These are phyloP conservation scores for Crioceris asparagi DNA, from an alignment of 2,888 invertebrate genomes.

Conservation along the genomic window DNA sequence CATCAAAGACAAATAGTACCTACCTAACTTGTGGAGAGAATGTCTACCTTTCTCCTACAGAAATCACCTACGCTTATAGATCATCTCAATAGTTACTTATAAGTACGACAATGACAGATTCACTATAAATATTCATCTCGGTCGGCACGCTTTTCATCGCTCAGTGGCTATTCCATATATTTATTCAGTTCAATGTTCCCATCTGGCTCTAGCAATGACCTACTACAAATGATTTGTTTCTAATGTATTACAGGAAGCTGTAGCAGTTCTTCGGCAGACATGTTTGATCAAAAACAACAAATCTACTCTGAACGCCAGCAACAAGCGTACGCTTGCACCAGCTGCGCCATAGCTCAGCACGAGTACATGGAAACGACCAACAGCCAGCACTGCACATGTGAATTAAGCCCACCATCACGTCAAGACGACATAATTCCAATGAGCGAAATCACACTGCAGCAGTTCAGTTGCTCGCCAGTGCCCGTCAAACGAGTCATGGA, in stretches of 20 bases:
- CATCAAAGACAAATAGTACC: no score
- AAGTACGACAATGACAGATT: no score
- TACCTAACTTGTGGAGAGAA: no score
- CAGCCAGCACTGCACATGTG: conserved; percentile 50
- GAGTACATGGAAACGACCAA: conserved; percentile 49
- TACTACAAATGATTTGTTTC: no score
- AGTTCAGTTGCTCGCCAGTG: conserved; percentile 49
- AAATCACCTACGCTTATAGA: no score
- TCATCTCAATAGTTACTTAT: no score
- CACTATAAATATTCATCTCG: no score
- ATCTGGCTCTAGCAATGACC: no score
- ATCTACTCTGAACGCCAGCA: conserved; percentile 23
- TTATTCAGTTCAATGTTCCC: no score
- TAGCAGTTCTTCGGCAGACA: conserved; percentile 49
- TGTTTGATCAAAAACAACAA: conserved; percentile 51
- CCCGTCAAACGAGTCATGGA: conserved; percentile 43
- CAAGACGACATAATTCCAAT: conserved; percentile 50
- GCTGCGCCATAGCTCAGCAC: conserved; percentile 46
- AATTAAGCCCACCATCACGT: conserved; percentile 27
- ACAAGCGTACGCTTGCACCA: conserved; percentile 26
- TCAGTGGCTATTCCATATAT: no score
- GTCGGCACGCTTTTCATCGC: no score
- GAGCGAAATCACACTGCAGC: conserved; percentile 52
- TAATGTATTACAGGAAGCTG: conserved; percentile 47
- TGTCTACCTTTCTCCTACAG: no score